Conservation (phyloP, 2,797 vertebrate genomes). For the Ispidina lecontei region DNA sequence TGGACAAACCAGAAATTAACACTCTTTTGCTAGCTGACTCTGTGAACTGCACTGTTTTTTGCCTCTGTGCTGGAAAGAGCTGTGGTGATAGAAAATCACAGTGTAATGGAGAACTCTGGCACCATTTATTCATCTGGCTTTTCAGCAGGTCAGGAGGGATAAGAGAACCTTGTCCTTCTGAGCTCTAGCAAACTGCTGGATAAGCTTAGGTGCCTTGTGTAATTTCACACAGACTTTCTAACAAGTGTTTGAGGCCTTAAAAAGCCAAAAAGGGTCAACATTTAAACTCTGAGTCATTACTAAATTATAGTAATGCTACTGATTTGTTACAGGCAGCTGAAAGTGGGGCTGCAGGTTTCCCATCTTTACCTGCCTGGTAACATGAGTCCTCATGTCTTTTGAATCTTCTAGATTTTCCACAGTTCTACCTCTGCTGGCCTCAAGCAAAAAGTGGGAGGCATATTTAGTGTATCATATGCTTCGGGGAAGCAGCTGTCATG, state of each 20-base stretch:
- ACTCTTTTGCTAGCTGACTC: background rate
- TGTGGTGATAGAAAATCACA: background rate
- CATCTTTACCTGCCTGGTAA: background rate
- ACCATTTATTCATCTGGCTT: background rate
- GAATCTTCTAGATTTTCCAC: background rate
- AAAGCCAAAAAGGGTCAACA: constrained; percentile 14
- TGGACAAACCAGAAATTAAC: background rate
- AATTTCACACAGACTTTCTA: background rate
- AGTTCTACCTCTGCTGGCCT: background rate
- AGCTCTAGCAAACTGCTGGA: background rate
- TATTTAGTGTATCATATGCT: background rate
- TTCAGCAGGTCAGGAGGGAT: background rate
- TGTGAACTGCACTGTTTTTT: background rate
- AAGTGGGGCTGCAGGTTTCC: background rate
- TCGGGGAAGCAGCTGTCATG: background rate
- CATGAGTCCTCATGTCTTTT: background rate
- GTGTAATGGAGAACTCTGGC: background rate
- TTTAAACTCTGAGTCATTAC: background rate
- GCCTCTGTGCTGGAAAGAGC: background rate
- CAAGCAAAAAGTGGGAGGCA: background rate
- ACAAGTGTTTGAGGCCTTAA: background rate
- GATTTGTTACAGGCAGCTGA: background rate
- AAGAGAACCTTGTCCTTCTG: background rate
- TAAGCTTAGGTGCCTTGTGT: background rate
- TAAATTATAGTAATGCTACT: background rate